Percentiles rank a stretch among this genome's conserved stretches.
phyloP scores from a whole-genome alignment of 2,888 invertebrate genomes.

The Drosophila phalerata region DNA sequence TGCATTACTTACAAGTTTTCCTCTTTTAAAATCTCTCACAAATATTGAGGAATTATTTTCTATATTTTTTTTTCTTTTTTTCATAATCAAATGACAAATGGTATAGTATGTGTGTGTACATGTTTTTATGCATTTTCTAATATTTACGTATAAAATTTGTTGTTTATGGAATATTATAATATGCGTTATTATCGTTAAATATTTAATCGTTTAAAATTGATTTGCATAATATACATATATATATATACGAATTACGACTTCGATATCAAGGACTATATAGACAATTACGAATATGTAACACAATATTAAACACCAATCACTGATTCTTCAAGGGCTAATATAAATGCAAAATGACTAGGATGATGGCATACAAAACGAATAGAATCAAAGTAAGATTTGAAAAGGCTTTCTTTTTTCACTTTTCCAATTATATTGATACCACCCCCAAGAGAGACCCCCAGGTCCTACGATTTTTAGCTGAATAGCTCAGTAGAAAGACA shows the following conservation, averaged over 20 bases:
- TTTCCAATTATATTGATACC: constrained; percentile 56
- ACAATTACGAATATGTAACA: constrained; percentile 82
- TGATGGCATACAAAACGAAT: constrained; percentile 75
- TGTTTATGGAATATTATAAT: constrained; percentile 61
- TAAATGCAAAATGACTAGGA: constrained; percentile 75
- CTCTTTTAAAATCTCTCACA: background rate
- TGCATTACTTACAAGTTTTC: background rate
- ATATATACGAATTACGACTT: constrained; percentile 74
- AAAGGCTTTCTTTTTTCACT: constrained; percentile 17
- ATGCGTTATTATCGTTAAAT: constrained; percentile 71
- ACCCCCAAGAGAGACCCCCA: constrained; percentile 14
- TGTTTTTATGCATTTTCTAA: constrained; percentile 62
- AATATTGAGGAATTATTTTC: background rate
- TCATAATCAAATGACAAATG: constrained; percentile 38
- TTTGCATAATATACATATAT: constrained; percentile 63
- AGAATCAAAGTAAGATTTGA: constrained; percentile 44
- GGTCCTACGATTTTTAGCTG: constrained; percentile 19
- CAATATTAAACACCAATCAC: constrained; percentile 85
- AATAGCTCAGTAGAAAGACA: constrained; percentile 12
- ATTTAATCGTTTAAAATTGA: constrained; percentile 60
- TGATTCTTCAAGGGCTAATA: constrained; percentile 81
- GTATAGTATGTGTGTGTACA: constrained; percentile 60
- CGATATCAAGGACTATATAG: constrained; percentile 80
- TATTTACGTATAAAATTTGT: constrained; percentile 56
- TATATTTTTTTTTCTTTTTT: background rate